phyloP scores from a whole-genome alignment of 1,140 invertebrate genomes.

The Drosophila ohnishii region DNA sequence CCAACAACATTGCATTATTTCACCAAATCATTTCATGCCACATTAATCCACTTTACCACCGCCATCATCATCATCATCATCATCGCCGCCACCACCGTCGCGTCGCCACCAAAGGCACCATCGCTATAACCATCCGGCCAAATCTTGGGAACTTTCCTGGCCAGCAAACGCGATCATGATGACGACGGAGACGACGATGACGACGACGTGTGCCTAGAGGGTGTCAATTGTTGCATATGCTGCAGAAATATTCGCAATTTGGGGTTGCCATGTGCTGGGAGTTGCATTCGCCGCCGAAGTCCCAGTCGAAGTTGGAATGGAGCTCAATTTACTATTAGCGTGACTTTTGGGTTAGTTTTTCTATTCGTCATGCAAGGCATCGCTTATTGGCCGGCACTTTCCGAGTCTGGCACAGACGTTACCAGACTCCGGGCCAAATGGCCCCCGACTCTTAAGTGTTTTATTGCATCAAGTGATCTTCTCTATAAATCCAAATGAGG shows the following conservation, averaged over 20 bases:
- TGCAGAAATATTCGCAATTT: conserved; percentile 67
- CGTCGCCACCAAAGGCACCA: conserved; percentile 22
- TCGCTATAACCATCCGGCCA: conserved; percentile 39
- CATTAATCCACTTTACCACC: conserved; percentile 82
- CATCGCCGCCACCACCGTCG: conserved; percentile 22
- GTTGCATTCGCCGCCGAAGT: conserved; percentile 27
- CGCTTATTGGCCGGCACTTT: conserved; percentile 61
- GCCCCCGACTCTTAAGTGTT: conserved; percentile 61
- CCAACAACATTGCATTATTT: conserved; percentile 70
- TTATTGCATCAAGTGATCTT: conserved; percentile 78
- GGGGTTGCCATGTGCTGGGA: conserved; percentile 61
- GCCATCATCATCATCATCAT: conserved; percentile 60
- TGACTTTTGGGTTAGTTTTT: conserved; percentile 81
- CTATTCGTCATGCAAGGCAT: conserved; percentile 80
- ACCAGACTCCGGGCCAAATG: conserved; percentile 58
- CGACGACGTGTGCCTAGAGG: conserved; percentile 78
- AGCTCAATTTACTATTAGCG: conserved; percentile 79
- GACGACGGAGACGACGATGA: conserved; percentile 19
- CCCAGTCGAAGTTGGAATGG: conserved; percentile 55
- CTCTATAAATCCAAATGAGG: conserved; percentile 51
- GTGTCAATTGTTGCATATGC: conserved; percentile 80
- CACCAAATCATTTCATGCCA: conserved; percentile 82
- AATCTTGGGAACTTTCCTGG: conserved; percentile 68
- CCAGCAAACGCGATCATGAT: conserved; percentile 41
- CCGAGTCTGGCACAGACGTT: conserved; percentile 27